Evolutionary conservation across 2,113 vertebrate genomes (phyloP).

Genomic region (Ivindomyrus marchei): DNA sequence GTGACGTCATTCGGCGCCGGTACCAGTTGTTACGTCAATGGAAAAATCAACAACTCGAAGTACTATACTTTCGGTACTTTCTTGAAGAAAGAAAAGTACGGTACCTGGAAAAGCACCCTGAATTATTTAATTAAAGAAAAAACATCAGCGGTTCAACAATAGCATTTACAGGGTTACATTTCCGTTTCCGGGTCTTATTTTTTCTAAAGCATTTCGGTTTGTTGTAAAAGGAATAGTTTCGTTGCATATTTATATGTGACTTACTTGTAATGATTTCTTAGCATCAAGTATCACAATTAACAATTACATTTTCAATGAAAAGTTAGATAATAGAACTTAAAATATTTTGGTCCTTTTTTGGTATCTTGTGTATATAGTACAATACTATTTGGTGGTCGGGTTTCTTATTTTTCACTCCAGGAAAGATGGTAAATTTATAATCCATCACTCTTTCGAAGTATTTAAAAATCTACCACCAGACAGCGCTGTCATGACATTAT

Average conservation of each 20-base stretch:
- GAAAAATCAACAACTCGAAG: too few relatives aligned
- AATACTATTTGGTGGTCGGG: background rate
- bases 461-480: background rate
- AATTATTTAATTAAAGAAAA: background rate
- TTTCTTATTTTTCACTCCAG: background rate
- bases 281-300: background rate
- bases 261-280: background rate
- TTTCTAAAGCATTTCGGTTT: background rate
- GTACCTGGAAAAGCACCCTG: too few relatives aligned
- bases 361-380: background rate
- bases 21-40: too few relatives aligned
- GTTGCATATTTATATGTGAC: background rate
- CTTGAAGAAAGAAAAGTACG: background rate
- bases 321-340: background rate
- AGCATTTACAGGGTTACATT: background rate
- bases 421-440: background rate
- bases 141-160: background rate
- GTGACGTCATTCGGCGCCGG: too few relatives aligned
- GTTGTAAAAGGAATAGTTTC: background rate
- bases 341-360: background rate
- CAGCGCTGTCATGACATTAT: background rate
- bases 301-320: background rate
- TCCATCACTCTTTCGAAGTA: background rate
- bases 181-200: conserved; percentile 18
- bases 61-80: too few relatives aligned